Evolutionary conservation across 1,140 invertebrate genomes (phyloP).

Genomic region (Adelges cooleyi): DNA sequence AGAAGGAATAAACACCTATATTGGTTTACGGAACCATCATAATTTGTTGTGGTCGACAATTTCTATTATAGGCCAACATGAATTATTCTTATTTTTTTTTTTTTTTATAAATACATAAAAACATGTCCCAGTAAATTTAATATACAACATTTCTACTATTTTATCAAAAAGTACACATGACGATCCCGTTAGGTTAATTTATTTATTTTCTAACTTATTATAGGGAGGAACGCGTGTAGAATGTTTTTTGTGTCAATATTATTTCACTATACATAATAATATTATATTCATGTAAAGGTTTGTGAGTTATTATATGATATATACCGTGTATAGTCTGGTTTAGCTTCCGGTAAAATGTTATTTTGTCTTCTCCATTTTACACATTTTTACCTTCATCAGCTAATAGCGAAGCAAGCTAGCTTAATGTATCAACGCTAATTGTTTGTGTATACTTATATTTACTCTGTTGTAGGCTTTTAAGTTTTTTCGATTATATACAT

Average conservation of each 20-base stretch:
- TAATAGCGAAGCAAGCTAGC: constrained; percentile 9
- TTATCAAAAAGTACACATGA: background rate
- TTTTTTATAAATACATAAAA: background rate
- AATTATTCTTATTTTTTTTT: constrained; percentile 24
- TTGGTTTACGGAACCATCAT: background rate
- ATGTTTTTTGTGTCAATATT: constrained; percentile 5
- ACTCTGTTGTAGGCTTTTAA: constrained; percentile 18
- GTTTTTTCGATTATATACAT: constrained; percentile 14
- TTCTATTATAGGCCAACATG: background rate
- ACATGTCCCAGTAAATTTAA: background rate
- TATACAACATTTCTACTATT: constrained; percentile 8
- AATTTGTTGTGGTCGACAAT: background rate
- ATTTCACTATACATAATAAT: constrained; percentile 11
- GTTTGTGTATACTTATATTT: constrained; percentile 21
- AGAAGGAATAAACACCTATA: constrained; percentile 57
- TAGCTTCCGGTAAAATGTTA: constrained; percentile 13
- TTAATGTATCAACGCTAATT: constrained; percentile 13
- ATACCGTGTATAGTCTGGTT: constrained; percentile 1
- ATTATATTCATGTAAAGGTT: constrained; percentile 17
- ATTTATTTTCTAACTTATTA: constrained; percentile 3
- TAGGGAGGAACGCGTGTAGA: background rate
- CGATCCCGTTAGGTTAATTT: background rate
- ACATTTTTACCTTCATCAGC: background rate
- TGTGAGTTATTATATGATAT: constrained; percentile 17
- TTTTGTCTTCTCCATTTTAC: background rate